Evolutionary conservation across 2,888 invertebrate species (phyloP).

Genomic region (Flexamia atlantica): DNA sequence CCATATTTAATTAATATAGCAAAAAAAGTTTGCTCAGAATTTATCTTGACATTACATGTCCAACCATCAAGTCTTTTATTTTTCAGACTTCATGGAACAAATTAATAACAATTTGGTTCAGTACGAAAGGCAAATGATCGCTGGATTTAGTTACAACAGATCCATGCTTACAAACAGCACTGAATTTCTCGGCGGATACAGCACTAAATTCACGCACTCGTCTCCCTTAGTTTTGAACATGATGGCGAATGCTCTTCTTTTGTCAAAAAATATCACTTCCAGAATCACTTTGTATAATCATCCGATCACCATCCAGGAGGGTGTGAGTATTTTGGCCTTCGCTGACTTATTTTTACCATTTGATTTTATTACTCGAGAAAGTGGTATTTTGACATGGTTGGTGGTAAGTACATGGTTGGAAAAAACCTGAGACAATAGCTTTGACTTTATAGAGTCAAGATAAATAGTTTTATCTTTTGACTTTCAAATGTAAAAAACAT

Average conservation of each 20-base stretch:
- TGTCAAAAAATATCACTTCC: background rate
- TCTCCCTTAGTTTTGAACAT: conserved; percentile 9
- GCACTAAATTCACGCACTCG: background rate
- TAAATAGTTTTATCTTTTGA: no score
- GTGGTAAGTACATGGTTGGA: no score
- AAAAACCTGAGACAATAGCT: no score
- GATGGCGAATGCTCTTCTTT: conserved; percentile 14
- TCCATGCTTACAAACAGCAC: no score
- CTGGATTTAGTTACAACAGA: conserved; percentile 27
- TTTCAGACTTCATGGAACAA: conserved; percentile 16
- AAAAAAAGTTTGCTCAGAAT: no score
- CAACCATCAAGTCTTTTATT: background rate
- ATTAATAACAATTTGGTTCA: conserved; percentile 30
- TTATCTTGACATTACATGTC: no score
- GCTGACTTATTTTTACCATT: no score
- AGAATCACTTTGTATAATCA: conserved; percentile 33
- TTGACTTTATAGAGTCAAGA: no score
- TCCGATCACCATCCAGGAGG: background rate
- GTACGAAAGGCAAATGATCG: conserved; percentile 32
- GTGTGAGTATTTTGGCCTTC: conserved; percentile 9
- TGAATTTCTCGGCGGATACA: background rate
- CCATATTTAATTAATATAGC: no score
- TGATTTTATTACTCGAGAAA: no score
- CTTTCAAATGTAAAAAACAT: no score
- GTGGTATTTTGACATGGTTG: no score